Percentiles rank a stretch among this genome's conserved stretches.
These are phyloP conservation scores for Sparus aurata DNA, from an alignment of 2,797 vertebrate species.

Conservation along the genomic window DNA sequence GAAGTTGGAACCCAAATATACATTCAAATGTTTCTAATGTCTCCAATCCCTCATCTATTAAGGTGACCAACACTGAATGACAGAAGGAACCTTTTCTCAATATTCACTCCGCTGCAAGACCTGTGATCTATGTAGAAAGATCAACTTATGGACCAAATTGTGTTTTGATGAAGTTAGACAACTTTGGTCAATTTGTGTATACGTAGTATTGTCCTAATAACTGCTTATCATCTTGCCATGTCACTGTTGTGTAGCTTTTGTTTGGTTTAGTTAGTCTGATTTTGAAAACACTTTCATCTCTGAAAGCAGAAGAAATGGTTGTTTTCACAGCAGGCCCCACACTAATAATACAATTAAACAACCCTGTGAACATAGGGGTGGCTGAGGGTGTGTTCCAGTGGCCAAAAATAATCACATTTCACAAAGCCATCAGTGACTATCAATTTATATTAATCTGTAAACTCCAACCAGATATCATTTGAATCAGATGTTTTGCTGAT, in stretches of 20 bases:
- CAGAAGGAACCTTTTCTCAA: too few relatives aligned
- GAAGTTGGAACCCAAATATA: too few relatives aligned
- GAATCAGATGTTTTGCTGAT: neutral
- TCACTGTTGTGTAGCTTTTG: neutral
- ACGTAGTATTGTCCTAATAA: neutral
- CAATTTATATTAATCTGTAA: conserved; percentile 19
- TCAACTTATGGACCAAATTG: neutral
- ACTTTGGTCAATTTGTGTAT: too few relatives aligned
- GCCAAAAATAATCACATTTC: neutral
- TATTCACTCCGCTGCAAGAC: too few relatives aligned
- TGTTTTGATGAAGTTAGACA: too few relatives aligned
- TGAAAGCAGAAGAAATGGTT: neutral
- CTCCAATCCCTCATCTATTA: neutral
- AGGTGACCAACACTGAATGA: neutral
- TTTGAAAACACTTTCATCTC: neutral
- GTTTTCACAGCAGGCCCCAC: neutral
- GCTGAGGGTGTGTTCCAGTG: neutral
- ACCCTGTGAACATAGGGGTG: neutral
- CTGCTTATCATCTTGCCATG: neutral
- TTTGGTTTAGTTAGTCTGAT: neutral
- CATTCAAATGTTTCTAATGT: neutral
- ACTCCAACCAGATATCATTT: neutral
- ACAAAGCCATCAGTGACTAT: neutral
- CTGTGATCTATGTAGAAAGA: neutral
- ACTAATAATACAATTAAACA: neutral